Evolutionary conservation across 2,797 vertebrate genomes (phyloP), one percentile per base, ranked within the genome.

Genomic region (Nannoperca obscura): DNA sequence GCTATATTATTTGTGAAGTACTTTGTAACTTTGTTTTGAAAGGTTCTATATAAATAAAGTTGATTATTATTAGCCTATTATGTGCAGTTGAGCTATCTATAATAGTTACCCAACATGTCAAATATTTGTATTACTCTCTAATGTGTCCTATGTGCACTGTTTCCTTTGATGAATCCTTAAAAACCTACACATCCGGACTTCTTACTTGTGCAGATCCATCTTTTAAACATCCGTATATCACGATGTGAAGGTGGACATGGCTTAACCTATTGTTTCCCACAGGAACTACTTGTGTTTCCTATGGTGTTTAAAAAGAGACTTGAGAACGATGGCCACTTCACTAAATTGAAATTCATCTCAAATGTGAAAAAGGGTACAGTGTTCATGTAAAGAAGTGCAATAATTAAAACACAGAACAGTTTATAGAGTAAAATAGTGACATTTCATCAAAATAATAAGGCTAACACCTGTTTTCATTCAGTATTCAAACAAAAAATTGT

Each of bases 201-300:
- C 12, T 44, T 12, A n/a, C 42, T 3, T 53, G 24, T 36, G 17
- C 54, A 73, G 19, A 58, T 42, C 11, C 22, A 47, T 62, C 30
- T 55, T 62, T 55, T 27, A 54, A 68, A 76, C 55, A 60, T 55
- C 30, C 30, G 4, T 60, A 30, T 52, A 9, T 60, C 17, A 60
- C 55, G 24, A 59, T 78, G 36, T 27, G 9, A 65, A 49, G 15
- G 17, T 65, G 32, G 47, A 60, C 46, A n/a, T 49, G 47, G 7
- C 54, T 61, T 78, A 36, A 55, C 54, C 60, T 44, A 20, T 46
- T n/a, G 32, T 19, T 65, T 4, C 15, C 38, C 36, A 73, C 30
- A 73, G 36, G 46, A 66, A 62, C 20, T 62, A 11, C 22, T 66
- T 19, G 24, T 34, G 50, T 57, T 55, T 7, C 24, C 24, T 62